phyloP scores from a whole-genome alignment of 1,140 invertebrate genomes.

The Megathymus violae region DNA sequence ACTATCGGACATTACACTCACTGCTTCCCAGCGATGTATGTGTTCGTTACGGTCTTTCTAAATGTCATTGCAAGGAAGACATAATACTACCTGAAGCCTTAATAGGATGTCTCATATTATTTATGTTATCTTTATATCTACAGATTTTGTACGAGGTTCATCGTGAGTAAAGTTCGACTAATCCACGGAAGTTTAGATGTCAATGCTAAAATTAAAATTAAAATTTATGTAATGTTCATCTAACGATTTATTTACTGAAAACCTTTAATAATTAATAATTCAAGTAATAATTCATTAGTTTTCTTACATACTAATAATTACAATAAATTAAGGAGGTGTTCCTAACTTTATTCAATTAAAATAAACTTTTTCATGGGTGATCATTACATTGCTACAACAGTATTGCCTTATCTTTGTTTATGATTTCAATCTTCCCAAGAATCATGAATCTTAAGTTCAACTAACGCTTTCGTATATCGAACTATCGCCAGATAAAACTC shows the following conservation, averaged over 20 bases:
- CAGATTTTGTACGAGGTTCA: no score
- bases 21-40: conserved; percentile 68
- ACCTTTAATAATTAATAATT: no score
- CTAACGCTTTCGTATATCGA: conserved; percentile 34
- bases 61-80: conserved; percentile 41
- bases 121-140: no score
- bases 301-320: no score
- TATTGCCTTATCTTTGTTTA: conserved; percentile 1
- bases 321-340: no score
- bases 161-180: no score
- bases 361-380: not conserved
- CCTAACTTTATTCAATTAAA: no score
- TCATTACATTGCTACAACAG: conserved; percentile 10
- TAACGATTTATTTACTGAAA: no score
- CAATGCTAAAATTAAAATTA: not conserved
- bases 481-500: conserved; percentile 42
- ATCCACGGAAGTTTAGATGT: no score
- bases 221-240: no score
- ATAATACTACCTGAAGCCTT: conserved; percentile 25
- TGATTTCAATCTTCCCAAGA: conserved; percentile 21
- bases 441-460: conserved; percentile 12
- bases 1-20: conserved; percentile 56
- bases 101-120: no score
- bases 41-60: conserved; percentile 53
- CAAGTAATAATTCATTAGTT: no score